phyloP scores from a whole-genome alignment of 37 sponge, comb jelly and placozoan species.

The Beroe ovata region DNA sequence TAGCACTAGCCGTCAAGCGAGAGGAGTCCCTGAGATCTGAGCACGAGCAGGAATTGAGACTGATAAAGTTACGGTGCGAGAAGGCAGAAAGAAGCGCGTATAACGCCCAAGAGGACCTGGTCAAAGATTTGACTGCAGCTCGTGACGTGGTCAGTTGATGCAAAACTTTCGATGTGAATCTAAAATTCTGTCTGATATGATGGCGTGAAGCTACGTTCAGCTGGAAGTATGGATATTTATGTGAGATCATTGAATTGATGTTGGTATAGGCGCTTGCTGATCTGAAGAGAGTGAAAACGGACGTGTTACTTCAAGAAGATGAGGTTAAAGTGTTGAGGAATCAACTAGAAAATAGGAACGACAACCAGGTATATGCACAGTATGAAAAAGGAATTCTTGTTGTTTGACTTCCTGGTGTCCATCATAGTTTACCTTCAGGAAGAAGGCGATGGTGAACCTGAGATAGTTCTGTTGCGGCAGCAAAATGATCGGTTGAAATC shows the following conservation, averaged over 20 bases:
- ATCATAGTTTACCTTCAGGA: no score
- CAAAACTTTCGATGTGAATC: no score
- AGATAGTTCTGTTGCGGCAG: not conserved
- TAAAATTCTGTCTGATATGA: no score
- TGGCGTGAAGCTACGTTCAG: no score
- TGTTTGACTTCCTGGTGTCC: no score
- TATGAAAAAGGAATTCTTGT: no score
- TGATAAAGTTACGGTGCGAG: conserved; percentile 11
- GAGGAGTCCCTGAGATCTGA: conserved; percentile 30
- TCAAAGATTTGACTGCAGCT: conserved; percentile 16
- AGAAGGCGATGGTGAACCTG: not conserved
- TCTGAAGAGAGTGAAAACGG: conserved; percentile 4
- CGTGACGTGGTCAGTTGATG: conserved; percentile 25
- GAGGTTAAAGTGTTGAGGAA: not conserved
- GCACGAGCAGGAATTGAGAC: conserved; percentile 3
- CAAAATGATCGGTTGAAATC: conserved; percentile 33
- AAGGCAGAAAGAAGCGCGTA: conserved; percentile 28
- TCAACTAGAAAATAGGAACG: no score
- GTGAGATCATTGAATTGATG: not conserved
- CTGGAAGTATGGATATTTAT: no score
- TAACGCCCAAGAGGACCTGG: conserved; percentile 24
- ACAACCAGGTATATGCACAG: no score
- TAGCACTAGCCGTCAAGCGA: conserved; percentile 8
- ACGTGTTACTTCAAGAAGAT: conserved; percentile 12
- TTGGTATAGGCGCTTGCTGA: conserved; percentile 56